Evolutionary conservation across 2,113 vertebrate species (phyloP).

Genomic region (Protobothrops flavoviridis): DNA sequence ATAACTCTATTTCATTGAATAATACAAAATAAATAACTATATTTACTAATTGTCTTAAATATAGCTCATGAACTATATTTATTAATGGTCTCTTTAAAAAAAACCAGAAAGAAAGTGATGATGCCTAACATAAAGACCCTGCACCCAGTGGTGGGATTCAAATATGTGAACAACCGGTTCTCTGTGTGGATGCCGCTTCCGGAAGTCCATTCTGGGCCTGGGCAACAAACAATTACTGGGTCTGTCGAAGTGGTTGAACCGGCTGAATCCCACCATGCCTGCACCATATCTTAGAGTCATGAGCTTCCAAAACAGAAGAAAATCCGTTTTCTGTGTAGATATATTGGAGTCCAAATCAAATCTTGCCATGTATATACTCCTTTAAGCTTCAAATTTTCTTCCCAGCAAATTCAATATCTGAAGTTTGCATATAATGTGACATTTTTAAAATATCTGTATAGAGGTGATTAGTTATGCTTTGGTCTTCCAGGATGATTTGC

Average conservation of each 20-base stretch:
- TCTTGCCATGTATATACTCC: not conserved
- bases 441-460: not conserved
- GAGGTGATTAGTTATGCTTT: not conserved
- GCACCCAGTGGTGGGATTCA: too few relatives aligned
- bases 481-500: slow-evolving; percentile 31
- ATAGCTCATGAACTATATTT: not conserved
- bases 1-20: not conserved
- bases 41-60: not conserved
- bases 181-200: too few relatives aligned
- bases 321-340: not conserved
- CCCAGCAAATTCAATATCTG: not conserved
- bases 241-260: too few relatives aligned
- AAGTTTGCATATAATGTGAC: not conserved
- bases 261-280: too few relatives aligned
- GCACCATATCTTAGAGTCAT: not conserved
- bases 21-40: not conserved
- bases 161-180: too few relatives aligned
- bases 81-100: not conserved
- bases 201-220: too few relatives aligned
- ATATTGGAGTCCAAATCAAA: not conserved
- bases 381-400: not conserved
- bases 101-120: not conserved
- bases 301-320: not conserved
- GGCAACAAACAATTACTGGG: too few relatives aligned
- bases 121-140: not conserved